Evolutionary conservation across 1,140 invertebrate species (phyloP).

Genomic region (Rhagoletis pomonella): DNA sequence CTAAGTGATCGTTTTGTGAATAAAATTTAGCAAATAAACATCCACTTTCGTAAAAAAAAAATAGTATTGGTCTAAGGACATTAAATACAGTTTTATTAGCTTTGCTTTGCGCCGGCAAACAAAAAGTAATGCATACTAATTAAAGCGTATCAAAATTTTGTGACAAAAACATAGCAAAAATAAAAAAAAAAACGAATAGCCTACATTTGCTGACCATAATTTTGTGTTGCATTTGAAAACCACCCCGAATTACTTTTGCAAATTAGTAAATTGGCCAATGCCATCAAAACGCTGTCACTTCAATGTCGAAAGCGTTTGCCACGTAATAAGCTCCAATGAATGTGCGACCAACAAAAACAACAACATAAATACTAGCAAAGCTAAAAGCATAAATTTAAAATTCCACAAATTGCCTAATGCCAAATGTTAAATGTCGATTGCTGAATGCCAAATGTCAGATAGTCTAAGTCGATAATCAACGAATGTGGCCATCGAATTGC

Average conservation of each 20-base stretch:
- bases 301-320: background rate
- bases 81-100: too few species aligned
- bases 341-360: background rate
- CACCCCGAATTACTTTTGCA: slow-evolving; percentile 1
- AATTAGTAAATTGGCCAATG: slow-evolving; percentile 19
- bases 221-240: background rate
- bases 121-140: too few species aligned
- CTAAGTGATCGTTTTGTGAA: too few species aligned
- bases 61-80: too few species aligned
- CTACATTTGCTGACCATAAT: too few species aligned
- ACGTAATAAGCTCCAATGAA: background rate
- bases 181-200: too few species aligned
- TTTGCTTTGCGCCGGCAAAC: too few species aligned
- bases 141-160: too few species aligned
- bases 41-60: too few species aligned
- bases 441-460: background rate
- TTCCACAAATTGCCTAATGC: background rate
- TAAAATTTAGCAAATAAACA: too few species aligned
- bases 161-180: background rate
- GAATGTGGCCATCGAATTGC: background rate
- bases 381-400: slow-evolving; percentile 7
- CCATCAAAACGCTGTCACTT: background rate
- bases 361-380: background rate
- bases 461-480: background rate
- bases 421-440: background rate